These are phyloP conservation scores for Eucera pruinosa DNA, from an alignment of 2,888 invertebrate genomes.

Conservation along the genomic window DNA sequence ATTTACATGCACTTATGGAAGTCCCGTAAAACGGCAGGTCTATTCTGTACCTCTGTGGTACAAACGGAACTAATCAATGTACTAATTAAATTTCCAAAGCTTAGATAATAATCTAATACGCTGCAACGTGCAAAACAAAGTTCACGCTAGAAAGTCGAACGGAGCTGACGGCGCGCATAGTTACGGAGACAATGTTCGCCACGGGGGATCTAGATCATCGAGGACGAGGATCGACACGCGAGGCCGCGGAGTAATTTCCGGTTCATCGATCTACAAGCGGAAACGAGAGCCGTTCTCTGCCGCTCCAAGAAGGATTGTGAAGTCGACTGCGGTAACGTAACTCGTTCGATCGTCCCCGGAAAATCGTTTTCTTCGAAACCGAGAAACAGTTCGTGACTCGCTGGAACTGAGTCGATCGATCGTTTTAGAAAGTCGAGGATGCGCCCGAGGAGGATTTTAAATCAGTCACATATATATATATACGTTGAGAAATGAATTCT, in stretches of 20 bases:
- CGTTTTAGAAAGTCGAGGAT: conserved; percentile 59
- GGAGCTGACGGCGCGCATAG: background rate
- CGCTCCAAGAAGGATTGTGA: conserved; percentile 1
- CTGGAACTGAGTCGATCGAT: conserved; percentile 34
- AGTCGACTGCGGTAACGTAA: conserved; percentile 34
- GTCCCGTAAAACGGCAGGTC: no score
- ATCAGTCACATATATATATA: no score
- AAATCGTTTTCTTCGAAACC: conserved; percentile 40
- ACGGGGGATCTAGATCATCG: conserved; percentile 33
- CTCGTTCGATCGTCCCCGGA: conserved; percentile 19
- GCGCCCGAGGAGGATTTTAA: conserved; percentile 32
- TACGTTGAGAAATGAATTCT: conserved; percentile 30
- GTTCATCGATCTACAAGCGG: conserved; percentile 41
- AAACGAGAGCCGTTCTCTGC: conserved; percentile 30
- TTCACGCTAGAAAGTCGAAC: background rate
- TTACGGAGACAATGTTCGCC: background rate
- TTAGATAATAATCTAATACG: no score
- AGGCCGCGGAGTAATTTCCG: conserved; percentile 43
- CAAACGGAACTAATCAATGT: no score
- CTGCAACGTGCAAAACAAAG: background rate
- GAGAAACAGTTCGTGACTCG: conserved; percentile 30
- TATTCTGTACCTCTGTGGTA: no score
- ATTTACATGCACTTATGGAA: no score
- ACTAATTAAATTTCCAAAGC: no score
- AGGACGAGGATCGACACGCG: conserved; percentile 28